Percentiles rank a stretch among this genome's conserved stretches.
These are phyloP conservation scores for Ageneiosus marmoratus DNA, from an alignment of 2,113 vertebrate genomes.

Conservation along the genomic window DNA sequence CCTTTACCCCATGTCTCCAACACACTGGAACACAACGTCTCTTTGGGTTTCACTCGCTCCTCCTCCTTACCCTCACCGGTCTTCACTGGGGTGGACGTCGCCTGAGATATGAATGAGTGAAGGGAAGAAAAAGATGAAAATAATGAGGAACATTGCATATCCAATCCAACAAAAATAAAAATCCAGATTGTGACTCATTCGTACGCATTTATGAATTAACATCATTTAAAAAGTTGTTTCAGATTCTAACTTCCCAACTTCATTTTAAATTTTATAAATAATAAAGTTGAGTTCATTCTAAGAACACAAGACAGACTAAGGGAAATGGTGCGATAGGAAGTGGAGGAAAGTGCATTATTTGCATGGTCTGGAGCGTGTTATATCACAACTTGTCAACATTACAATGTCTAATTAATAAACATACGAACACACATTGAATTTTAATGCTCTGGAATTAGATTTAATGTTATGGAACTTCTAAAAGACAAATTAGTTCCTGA, in stretches of 20 bases:
- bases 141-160: neutral
- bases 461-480: neutral
- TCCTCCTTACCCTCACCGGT: constrained; percentile 86
- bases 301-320: neutral
- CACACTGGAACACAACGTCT: constrained; percentile 85
- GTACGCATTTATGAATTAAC: neutral
- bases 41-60: constrained; percentile 88
- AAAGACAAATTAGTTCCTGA: neutral
- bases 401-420: neutral
- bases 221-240: neutral
- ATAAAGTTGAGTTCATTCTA: too few relatives aligned
- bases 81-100: constrained; percentile 90
- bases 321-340: too few relatives aligned
- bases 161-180: neutral
- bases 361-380: neutral
- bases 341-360: neutral
- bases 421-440: neutral
- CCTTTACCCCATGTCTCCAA: constrained; percentile 97
- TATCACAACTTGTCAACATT: neutral
- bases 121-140: neutral
- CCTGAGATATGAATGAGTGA: constrained; percentile 64
- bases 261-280: too few relatives aligned
- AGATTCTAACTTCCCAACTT: neutral
- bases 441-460: neutral
- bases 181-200: neutral